These are phyloP conservation scores for Antigone vipio DNA, from an alignment of 2,113 vertebrate genomes.

Conservation along the genomic window DNA sequence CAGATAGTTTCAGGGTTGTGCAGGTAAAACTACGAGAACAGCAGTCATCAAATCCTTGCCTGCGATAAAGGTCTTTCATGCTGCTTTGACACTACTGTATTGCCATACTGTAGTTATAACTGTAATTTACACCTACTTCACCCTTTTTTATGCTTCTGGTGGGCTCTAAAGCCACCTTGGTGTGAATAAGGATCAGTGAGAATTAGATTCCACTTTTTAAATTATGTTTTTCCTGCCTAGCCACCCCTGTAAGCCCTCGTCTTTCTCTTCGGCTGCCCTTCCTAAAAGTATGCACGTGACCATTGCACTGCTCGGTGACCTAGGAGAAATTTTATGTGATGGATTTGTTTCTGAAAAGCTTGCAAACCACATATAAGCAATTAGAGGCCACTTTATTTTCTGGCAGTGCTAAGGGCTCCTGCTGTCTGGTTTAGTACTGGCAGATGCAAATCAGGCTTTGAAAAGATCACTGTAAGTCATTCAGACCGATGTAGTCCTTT, in stretches of 20 bases:
- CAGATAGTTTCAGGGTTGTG: not conserved
- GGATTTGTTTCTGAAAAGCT: constrained; percentile 36
- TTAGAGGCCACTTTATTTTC: constrained; percentile 49
- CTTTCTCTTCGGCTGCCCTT: constrained; percentile 5
- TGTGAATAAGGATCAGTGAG: not conserved
- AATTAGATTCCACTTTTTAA: not conserved
- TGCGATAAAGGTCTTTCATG: not conserved
- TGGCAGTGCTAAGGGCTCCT: not conserved
- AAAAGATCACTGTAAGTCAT: constrained; percentile 18
- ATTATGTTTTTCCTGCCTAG: not conserved
- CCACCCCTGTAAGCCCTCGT: not conserved
- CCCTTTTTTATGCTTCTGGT: not conserved
- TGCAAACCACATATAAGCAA: constrained; percentile 43
- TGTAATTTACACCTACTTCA: not conserved
- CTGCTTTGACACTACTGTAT: not conserved
- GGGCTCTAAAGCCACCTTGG: not conserved
- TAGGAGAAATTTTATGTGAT: not conserved
- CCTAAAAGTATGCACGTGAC: not conserved
- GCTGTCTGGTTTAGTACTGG: not conserved
- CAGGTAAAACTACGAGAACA: not conserved
- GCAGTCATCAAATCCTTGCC: not conserved
- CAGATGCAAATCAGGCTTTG: constrained; percentile 36
- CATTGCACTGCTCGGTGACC: not conserved
- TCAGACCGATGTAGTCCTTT: not conserved
- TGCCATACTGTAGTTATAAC: not conserved